Evolutionary conservation across 1,140 invertebrate genomes (phyloP), one percentile per base, ranked within the genome.

Genomic region (Manduca sexta): DNA sequence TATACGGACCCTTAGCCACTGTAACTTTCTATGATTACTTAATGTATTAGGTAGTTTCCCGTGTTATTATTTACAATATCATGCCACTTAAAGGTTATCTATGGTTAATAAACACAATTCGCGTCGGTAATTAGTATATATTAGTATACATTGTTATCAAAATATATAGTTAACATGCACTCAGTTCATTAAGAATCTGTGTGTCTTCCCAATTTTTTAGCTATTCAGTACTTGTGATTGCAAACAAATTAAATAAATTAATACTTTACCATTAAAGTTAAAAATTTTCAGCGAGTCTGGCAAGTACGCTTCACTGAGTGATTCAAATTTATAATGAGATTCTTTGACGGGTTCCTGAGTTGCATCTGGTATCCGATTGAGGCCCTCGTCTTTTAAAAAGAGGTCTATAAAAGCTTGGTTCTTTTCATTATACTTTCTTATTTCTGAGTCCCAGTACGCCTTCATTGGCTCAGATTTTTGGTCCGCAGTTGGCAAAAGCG

Each of bases 361-460:
- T 14, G 64, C 55, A 53, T 83, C 76, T 39, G 82, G 82, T 70
- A 85, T 83, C 47, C 76, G 72, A 14, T 74, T 69, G 49, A 85
- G 56, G 34, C 72, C 64, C 14, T 60, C 53, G 52, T 68, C 75
- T 57, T 74, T 73, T 17, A 74, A 55, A 45, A 68, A 83, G 16
- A 75, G 55, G 60, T 85, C 79, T 60, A 76, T 75, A 49, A 68
- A 84, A 7, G 65, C 64, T 60, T 69, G 69, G 50, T 85, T 71
- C 17, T 68, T 69, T 26, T 76, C 69, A 16, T 54, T 43, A 10
- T 69, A 63, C 45, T 70, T 54, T 60, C 72, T 44, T 56, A 72
- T 73, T 52, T 83, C 79, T 52, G 64, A 74, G 49, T 85, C 78
- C 82, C 82, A 85, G 52, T 82, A 85, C 44, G 60, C 71, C 71